Percentiles rank a stretch among this genome's conserved stretches.
Conservation (phyloP, 35 echinoderm and acorn worm species). For the Diadema setosum region DNA sequence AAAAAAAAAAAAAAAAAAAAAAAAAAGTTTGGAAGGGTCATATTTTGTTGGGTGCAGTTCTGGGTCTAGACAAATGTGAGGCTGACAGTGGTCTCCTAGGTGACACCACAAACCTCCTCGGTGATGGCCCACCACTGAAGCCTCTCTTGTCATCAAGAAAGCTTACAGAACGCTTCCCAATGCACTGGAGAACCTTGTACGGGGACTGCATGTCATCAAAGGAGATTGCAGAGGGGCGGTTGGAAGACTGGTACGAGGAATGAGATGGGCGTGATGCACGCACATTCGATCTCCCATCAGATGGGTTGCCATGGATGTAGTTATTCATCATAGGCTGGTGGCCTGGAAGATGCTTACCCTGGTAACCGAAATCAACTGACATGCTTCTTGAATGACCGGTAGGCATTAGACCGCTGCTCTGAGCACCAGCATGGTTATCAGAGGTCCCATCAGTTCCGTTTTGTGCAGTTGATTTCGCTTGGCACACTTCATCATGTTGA, state of each 20-base stretch:
- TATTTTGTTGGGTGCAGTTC: too few species aligned
- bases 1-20: too few species aligned
- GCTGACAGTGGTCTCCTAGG: not conserved
- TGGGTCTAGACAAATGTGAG: not conserved
- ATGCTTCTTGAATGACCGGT: not conserved
- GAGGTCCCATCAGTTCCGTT: not conserved
- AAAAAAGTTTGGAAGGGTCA: too few species aligned
- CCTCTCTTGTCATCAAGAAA: not conserved
- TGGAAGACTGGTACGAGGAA: not conserved
- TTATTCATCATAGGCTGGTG: not conserved
- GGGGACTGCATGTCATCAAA: not conserved
- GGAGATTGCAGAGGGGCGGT: not conserved
- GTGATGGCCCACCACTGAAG: not conserved
- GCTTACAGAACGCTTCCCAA: not conserved
- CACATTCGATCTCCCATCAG: too few species aligned
- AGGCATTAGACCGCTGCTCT: not conserved
- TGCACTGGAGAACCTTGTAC: not conserved
- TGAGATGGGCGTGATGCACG: not conserved
- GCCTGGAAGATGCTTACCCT: not conserved
- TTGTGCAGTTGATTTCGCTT: too few species aligned
- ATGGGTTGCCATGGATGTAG: not conserved
- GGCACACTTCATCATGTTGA: not conserved
- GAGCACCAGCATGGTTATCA: not conserved
- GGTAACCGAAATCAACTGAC: not conserved
- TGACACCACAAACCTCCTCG: not conserved